phyloP scores from a whole-genome alignment of 37 sponge, comb jelly and placozoan species.

The Cliona cf. orientalis region DNA sequence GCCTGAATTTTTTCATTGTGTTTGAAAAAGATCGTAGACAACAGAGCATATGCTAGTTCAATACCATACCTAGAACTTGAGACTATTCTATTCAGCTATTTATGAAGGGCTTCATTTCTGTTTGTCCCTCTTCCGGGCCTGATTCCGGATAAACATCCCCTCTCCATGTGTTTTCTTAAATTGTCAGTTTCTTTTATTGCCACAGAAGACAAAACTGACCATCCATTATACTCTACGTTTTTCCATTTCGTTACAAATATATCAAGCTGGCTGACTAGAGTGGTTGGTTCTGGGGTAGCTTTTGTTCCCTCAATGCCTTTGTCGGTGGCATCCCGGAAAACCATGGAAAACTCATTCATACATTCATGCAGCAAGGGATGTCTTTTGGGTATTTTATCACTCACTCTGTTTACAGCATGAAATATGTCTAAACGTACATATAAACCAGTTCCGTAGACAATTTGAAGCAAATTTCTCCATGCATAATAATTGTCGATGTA shows the following conservation, averaged over 20 bases:
- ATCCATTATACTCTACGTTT: neutral
- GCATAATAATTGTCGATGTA: slow-evolving; percentile 10
- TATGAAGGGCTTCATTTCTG: slow-evolving; percentile 41
- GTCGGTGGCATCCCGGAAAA: no score
- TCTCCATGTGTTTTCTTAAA: slow-evolving; percentile 24
- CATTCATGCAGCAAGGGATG: no score
- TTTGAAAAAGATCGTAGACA: slow-evolving; percentile 9
- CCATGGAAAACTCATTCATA: no score
- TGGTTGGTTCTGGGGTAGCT: no score
- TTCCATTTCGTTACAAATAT: slow-evolving; percentile 19
- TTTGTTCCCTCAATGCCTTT: no score
- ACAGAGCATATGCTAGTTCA: slow-evolving; percentile 46
- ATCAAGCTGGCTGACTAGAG: slow-evolving; percentile 1
- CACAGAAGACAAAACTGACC: neutral
- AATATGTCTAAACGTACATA: no score
- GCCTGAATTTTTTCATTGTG: slow-evolving; percentile 30
- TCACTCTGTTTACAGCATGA: no score
- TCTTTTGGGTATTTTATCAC: no score
- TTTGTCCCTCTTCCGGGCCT: slow-evolving; percentile 43
- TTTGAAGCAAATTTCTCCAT: no score
- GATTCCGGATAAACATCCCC: slow-evolving; percentile 50
- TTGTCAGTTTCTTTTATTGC: slow-evolving; percentile 22
- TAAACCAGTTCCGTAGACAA: no score
- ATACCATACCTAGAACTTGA: slow-evolving; percentile 29
- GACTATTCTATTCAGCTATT: slow-evolving; percentile 19